phyloP scores from a whole-genome alignment of 2,888 invertebrate species.

The Caenorhabditis zanzibari region DNA sequence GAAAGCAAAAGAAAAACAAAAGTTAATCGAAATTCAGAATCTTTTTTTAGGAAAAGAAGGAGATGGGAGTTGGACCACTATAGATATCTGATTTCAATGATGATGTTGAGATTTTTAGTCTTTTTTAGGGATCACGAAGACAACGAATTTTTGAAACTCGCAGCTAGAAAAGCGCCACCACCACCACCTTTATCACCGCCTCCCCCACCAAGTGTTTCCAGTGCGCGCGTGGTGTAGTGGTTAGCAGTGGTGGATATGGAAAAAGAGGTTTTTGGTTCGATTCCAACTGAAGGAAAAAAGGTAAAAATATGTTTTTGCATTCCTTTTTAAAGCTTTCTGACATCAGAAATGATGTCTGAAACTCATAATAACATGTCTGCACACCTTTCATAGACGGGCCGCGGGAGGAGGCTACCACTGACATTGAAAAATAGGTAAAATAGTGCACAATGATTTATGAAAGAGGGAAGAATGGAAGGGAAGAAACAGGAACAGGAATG shows the following conservation, averaged over 20 bases:
- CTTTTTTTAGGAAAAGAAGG: background rate
- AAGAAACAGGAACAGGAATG: background rate
- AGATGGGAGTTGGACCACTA: background rate
- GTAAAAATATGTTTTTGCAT: background rate
- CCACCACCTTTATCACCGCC: background rate
- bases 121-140: background rate
- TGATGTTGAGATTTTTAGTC: background rate
- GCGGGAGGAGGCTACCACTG: background rate
- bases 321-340: background rate
- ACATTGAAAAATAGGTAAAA: background rate
- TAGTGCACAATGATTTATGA: conserved; percentile 14
- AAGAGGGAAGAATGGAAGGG: background rate
- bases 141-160: too few relatives aligned
- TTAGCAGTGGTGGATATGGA: background rate
- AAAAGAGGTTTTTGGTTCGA: background rate
- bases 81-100: conserved; percentile 13
- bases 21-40: conserved; percentile 23
- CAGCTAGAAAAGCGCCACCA: background rate
- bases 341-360: background rate
- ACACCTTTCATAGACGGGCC: background rate
- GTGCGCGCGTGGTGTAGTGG: background rate
- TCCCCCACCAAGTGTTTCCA: background rate
- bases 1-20: background rate
- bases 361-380: background rate
- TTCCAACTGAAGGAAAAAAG: too few relatives aligned